Evolutionary conservation across 2,113 vertebrate species (phyloP).

Genomic region (Podocnemis expansa): DNA sequence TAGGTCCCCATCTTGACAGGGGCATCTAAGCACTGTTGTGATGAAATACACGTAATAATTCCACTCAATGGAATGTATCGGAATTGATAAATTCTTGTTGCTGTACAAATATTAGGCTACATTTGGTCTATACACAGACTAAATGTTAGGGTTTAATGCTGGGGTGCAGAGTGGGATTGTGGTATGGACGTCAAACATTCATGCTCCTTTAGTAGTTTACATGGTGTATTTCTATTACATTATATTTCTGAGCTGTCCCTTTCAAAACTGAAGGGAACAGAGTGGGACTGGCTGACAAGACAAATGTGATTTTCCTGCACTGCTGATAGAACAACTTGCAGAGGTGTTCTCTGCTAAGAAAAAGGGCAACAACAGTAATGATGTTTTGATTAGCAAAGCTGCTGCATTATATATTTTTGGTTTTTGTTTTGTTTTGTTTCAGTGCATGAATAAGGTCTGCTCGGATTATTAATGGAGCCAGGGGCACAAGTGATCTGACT

Average conservation of each 20-base stretch:
- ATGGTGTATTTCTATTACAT: neutral
- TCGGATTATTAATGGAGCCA: constrained; percentile 11
- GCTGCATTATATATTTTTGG: neutral
- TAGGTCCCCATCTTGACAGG: neutral
- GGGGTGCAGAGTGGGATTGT: neutral
- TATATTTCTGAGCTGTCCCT: neutral
- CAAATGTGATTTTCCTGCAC: constrained; percentile 27
- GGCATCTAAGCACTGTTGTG: neutral
- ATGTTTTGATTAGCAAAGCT: neutral
- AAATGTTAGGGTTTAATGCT: neutral
- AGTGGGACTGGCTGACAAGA: neutral
- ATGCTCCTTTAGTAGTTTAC: neutral
- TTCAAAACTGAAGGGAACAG: neutral
- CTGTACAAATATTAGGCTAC: neutral
- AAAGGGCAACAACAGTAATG: neutral
- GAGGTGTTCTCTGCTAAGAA: neutral
- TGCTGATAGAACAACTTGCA: neutral
- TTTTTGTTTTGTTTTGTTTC: constrained; percentile 27
- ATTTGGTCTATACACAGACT: neutral
- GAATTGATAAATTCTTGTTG: neutral
- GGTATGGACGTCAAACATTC: neutral
- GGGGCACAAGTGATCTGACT: neutral
- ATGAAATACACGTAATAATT: neutral
- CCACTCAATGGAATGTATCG: neutral
- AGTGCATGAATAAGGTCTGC: constrained; percentile 8